Base-by-base conservation (phyloP, 2,888 invertebrate genomes). In the Eledona agricola region DNA sequence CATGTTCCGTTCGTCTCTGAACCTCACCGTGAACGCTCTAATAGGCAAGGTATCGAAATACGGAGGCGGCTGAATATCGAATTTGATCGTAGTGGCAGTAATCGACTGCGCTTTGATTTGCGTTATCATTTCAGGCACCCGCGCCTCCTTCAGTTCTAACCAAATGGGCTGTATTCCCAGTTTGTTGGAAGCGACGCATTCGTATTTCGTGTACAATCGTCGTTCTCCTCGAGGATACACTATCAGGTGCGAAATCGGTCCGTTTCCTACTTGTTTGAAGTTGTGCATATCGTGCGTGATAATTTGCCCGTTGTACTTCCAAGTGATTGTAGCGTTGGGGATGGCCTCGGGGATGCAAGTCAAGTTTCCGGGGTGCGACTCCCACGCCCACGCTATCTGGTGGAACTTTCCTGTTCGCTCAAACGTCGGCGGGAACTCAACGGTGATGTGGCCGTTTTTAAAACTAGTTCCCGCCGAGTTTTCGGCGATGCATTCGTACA, bases 281-380 rank as follows among this genome's bases (percentile, higher is more conserved):
- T 7, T 69, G 55, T 51, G 50, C 28, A 47, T 13, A 17, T 57
- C 57, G 7, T 63, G 31, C 2, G 57, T 49, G 9, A 72, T 64
- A 49, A 65, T 64, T n/a, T 65, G 55, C 10, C 59, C 62, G 17
- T 70, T 79, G 74, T 79, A 83, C 74, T 83, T 84, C 94, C 94
- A 95, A 69, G 86, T 85, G 63, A 95, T 92, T 3, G 94, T 94
- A 0, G 95, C 95, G 72, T 95, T 95, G 1, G 95, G 95, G 66
- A 95, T 85, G 12, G 82, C 79, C 62, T 92, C 90, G n/a, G 93
- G 93, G 29, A 90, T 80, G 71, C 95, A 95, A 52, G 89, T 90
- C 3, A 95, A 80, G 74, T 95, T 95, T 1, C 89, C 90, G 1
- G 88, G 86, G 63, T 83, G 83, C 23, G 84, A 81, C 34, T 88